Base-by-base conservation (phyloP, 2,113 vertebrate species). In the Calypte anna region DNA sequence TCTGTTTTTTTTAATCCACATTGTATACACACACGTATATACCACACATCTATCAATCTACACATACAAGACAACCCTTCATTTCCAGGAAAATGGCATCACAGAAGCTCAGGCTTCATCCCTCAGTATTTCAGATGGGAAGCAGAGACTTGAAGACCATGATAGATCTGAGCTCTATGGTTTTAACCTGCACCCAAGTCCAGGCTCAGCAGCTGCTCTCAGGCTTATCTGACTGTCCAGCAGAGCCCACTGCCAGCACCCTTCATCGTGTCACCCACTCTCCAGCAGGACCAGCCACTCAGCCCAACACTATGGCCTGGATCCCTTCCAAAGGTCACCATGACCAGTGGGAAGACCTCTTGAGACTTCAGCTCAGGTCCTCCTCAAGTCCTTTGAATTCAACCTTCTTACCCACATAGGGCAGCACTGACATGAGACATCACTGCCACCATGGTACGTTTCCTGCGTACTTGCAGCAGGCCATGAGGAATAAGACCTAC, bases 41-140 rank as follows among this genome's bases (percentile, higher is more conserved):
- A 10, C 6, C 48, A 9, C 6, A 6, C 1, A 20, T 13, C 2
- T 3, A 5, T 20, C 33, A 7, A 5, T 16, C 19, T 17, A 62
- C 19, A 44, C 10, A 5, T 16, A 19, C 20, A 58, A 25, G 53
- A 25, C 25, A 81, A 1, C 4, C 9, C 9, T 19, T 40, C 1
- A 0, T 18, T 55, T 43, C 25, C 50, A 38, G 5, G 5, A 25
- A 72, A 85, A 30, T 31, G 8, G 11, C 0, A 50, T 30, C 23
- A 43, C 0, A 2, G 44, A 36, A 90, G 8, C 27, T 28, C 63
- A 31, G 14, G n/a, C 15, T 88, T 62, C 15, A 20, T 24, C 53
- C 18, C 18, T 55, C 30, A 2, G 1, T 48, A 23, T 64, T 50
- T 54, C 3, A 27, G 12, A 15, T 1, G 24, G 30, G 43, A 77